Percentiles rank a stretch among this genome's conserved stretches.
Conservation (phyloP, 1,140 invertebrate species). For the Tachypleus tridentatus region DNA sequence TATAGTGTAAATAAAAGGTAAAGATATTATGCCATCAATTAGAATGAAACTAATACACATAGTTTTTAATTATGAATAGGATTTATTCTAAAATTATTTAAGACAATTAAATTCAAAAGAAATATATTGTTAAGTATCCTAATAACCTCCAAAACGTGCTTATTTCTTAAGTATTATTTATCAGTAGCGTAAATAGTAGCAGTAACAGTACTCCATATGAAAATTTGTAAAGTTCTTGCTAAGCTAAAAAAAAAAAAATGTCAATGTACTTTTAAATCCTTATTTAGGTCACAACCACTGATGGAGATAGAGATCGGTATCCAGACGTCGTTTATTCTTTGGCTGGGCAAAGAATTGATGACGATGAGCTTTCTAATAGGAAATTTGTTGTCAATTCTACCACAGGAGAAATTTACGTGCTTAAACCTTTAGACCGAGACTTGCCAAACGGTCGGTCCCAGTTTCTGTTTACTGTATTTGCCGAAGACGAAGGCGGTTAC, state of each 20-base stretch:
- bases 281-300: slow-evolving; percentile 77
- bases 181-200: not conserved
- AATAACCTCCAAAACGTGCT: too few relatives aligned
- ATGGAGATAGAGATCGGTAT: slow-evolving; percentile 85
- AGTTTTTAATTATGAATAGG: too few relatives aligned
- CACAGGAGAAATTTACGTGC: slow-evolving; percentile 72
- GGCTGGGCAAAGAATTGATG: slow-evolving; percentile 87
- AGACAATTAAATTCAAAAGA: too few relatives aligned
- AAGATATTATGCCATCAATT: too few relatives aligned
- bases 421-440: slow-evolving; percentile 87
- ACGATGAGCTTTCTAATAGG: slow-evolving; percentile 83
- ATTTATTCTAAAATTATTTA: too few relatives aligned
- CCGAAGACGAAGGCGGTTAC: slow-evolving; percentile 89
- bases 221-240: too few relatives aligned
- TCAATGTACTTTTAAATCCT: too few relatives aligned
- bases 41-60: too few relatives aligned
- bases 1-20: too few relatives aligned
- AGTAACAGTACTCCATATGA: too few relatives aligned
- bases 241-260: too few relatives aligned
- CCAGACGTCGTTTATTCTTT: slow-evolving; percentile 95
- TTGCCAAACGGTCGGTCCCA: slow-evolving; percentile 87
- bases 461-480: slow-evolving; percentile 96
- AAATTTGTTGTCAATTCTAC: slow-evolving; percentile 94
- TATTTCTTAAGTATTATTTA: slow-evolving; percentile 26
- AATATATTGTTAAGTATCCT: too few relatives aligned